Evolutionary conservation across 2,113 vertebrate species (phyloP), one percentile per base, ranked within the genome.

Genomic region (Malurus melanocephalus): DNA sequence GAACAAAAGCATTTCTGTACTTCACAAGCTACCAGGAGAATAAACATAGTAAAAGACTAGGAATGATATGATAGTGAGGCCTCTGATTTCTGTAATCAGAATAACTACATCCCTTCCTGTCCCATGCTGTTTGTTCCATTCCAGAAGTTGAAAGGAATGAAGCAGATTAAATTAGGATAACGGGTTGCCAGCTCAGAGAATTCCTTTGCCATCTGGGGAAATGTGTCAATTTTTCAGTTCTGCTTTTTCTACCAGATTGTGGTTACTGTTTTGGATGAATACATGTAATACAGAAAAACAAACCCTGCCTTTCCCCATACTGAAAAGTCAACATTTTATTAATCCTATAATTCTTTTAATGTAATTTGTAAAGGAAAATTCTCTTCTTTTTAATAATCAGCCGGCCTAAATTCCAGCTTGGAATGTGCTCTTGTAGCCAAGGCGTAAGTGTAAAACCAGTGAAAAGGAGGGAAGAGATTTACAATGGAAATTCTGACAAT

Each of bases 401-500:
- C 24, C 80, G 85, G 51, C 43, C 51, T 84, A 84, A 86, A 72
- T 84, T 93, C 69, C 55, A 65, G 61, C 5, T 43, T 93, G 93
- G 93, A 96, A 96, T 93, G 90, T 73, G 40, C 59, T 94, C 9
- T 77, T 19, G 28, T 80, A 90, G 92, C 92, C 93, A 93, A 94
- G 51, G 64, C 67, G 46, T 62, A 80, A 88, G 80, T 87, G 74
- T 76, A 91, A 94, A 92, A 88, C 59, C 77, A 79, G 48, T 87
- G 86, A 88, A 88, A 94, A 90, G 57, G 73, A 92, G 90, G 24
- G 80, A 93, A 80, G 80, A 91, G 85, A 96, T 92, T 96, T 96
- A 95, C 94, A 95, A 93, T 93, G 93, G 95, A 96, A 96, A 95
- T 95, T 94, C 90, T 94, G 92, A 95, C 94, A 94, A 93, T 93